These are phyloP conservation scores for Chrysaora quinquecirrha DNA, from an alignment of 30 jellyfish, hydroid and myxozoan genomes.

Conservation along the genomic window DNA sequence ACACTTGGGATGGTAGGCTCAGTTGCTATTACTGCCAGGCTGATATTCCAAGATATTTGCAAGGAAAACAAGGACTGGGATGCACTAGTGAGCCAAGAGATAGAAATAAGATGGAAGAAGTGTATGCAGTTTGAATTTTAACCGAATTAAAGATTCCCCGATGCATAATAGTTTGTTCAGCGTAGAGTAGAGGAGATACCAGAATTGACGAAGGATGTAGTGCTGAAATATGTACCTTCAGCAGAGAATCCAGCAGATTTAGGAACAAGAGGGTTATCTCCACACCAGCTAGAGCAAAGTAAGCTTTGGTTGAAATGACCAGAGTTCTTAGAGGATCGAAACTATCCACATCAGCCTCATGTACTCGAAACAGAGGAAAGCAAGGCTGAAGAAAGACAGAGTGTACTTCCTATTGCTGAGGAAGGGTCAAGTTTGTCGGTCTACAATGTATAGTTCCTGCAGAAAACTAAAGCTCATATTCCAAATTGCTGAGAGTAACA, in stretches of 20 bases:
- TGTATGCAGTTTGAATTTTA: slow-evolving; percentile 11
- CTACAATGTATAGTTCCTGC: slow-evolving; percentile 14
- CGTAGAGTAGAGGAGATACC: slow-evolving; percentile 28
- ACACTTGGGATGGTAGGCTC: slow-evolving; percentile 59
- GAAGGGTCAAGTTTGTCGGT: slow-evolving; percentile 32
- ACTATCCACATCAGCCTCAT: slow-evolving; percentile 38
- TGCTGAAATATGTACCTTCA: slow-evolving; percentile 35
- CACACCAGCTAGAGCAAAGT: slow-evolving; percentile 39
- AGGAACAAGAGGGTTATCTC: slow-evolving; percentile 39
- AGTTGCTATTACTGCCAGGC: slow-evolving; percentile 34
- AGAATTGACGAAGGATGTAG: slow-evolving; percentile 24
- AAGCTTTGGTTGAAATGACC: slow-evolving; percentile 41
- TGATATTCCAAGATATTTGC: slow-evolving; percentile 47
- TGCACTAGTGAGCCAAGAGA: slow-evolving; percentile 38
- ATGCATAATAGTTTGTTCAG: slow-evolving; percentile 41
- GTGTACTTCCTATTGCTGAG: no score
- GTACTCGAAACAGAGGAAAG: slow-evolving; percentile 35
- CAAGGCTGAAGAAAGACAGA: slow-evolving; percentile 44
- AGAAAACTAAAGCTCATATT: slow-evolving; percentile 19
- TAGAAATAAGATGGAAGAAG: slow-evolving; percentile 37
- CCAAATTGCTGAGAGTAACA: slow-evolving; percentile 27
- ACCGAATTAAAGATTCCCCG: slow-evolving; percentile 29
- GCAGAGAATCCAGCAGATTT: slow-evolving; percentile 38
- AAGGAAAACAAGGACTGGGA: slow-evolving; percentile 43
- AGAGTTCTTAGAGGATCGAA: slow-evolving; percentile 29